Percentiles rank a stretch among this genome's conserved stretches.
These are phyloP conservation scores for Philhelius pedissequus DNA, from an alignment of 2,888 invertebrate genomes.

Conservation along the genomic window DNA sequence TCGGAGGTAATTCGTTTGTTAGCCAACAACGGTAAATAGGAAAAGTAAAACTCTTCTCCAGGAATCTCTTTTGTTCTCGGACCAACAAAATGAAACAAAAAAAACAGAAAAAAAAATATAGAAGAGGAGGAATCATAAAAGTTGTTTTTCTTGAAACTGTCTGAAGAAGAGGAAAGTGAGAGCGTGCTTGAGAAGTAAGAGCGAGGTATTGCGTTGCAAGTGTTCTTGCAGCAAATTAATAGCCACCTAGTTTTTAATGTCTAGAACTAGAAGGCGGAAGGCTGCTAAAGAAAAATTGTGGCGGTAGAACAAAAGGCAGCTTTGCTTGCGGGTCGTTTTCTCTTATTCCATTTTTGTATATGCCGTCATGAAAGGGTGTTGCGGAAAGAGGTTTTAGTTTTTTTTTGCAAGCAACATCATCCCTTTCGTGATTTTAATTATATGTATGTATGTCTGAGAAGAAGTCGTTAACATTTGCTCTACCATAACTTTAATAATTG, in stretches of 20 bases:
- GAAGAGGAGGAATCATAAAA: constrained; percentile 18
- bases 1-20: constrained; percentile 53
- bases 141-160: constrained; percentile 48
- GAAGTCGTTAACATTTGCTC: constrained; percentile 53
- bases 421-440: constrained; percentile 52
- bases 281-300: constrained; percentile 4
- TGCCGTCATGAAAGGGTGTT: constrained; percentile 20
- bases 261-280: constrained; percentile 33
- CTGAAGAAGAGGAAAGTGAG: constrained; percentile 7
- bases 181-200: constrained; percentile 23
- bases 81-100: not conserved
- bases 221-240: constrained; percentile 67
- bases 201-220: constrained; percentile 46
- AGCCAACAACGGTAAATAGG: constrained; percentile 31
- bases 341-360: constrained; percentile 11
- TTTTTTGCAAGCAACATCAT: not conserved
- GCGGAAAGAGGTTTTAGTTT: not conserved
- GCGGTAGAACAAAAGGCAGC: constrained; percentile 24
- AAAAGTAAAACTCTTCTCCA: constrained; percentile 21
- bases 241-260: constrained; percentile 63
- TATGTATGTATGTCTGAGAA: constrained; percentile 46
- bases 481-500: constrained; percentile 60
- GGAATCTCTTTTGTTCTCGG: constrained; percentile 45
- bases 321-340: constrained; percentile 29
- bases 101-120: not conserved